Evolutionary conservation across 2,113 vertebrate genomes (phyloP), one percentile per base, ranked within the genome.

Genomic region (Albula goreensis): DNA sequence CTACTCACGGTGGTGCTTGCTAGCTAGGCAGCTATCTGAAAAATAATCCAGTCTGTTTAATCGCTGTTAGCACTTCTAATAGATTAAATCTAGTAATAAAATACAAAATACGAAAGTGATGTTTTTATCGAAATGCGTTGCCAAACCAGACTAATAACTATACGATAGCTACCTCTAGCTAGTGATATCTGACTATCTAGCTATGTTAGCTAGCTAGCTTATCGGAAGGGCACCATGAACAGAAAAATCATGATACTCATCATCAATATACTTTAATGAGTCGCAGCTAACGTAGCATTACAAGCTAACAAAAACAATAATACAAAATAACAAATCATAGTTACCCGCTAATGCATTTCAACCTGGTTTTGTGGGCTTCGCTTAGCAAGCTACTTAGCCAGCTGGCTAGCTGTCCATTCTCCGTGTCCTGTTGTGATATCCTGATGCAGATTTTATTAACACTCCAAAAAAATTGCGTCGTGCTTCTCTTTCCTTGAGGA

Each of bases 381-480:
- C 90, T 88, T 13, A 60, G 88, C 89, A 51, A 79, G 83, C 83
- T 81, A 87, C 81, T 70, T 52, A 52, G 51, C 79, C 81, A 83
- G 90, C 91, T 94, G 91, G 89, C 93, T 88, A 90, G 89, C 89
- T 89, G 91, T 89, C 93, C 94, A 95, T 95, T 89, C 84, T 93
- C 85, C 25, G 80, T 80, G 90, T 60, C 8, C 31, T 25, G 86
- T 57, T 81, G 57, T 31, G 57, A 53, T 49, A 80, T 81, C 50
- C 57, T 48, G 81, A 82, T n/a, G 50, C 86, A 66, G 78, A 84
- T 77, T 90, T 86, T 87, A 91, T 90, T 91, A 88, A 91, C 88
- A 81, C 87, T 78, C 88, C 53, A 87, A 83, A 81, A 85, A 82
- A 86, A 88, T 86, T 85, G 82, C 83, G 90, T 49, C 87, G 88